These are phyloP conservation scores for Pseudobourletiella spinata DNA, from an alignment of 1,140 invertebrate species.

Conservation along the genomic window DNA sequence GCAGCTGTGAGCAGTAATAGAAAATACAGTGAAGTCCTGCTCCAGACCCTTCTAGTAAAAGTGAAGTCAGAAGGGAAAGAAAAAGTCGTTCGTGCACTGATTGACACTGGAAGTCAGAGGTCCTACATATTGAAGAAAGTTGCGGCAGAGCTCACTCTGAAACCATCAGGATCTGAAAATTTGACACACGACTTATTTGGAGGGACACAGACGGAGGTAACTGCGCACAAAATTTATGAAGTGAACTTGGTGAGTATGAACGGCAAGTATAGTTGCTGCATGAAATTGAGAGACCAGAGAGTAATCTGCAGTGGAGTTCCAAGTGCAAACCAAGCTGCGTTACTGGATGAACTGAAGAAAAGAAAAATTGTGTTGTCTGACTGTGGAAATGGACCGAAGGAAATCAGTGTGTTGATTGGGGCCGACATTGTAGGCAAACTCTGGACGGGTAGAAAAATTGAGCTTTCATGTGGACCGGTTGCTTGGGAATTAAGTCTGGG, in stretches of 20 bases:
- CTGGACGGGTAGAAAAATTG: constrained; percentile 32
- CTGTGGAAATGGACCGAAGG: neutral
- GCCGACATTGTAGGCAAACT: neutral
- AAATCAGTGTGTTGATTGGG: constrained; percentile 15
- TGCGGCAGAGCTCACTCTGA: neutral
- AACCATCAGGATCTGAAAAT: neutral
- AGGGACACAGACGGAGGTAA: neutral
- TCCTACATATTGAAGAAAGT: neutral
- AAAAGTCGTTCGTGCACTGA: neutral
- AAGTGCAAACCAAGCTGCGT: neutral
- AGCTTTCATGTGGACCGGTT: constrained; percentile 36
- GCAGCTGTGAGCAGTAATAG: too few relatives aligned
- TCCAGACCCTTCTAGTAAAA: neutral
- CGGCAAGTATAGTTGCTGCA: neutral
- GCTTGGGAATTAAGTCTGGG: constrained; percentile 39
- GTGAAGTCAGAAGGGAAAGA: neutral
- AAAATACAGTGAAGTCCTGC: too few relatives aligned
- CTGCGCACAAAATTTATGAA: neutral
- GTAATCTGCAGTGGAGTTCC: neutral
- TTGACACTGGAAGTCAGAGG: neutral
- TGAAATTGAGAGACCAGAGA: neutral
- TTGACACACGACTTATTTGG: neutral
- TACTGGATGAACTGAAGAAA: constrained; percentile 4
- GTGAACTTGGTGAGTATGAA: neutral
- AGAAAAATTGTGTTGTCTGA: neutral